A percentile compares a stretch with the other conserved stretches of the same genome.
Conservation (phyloP, 2,888 invertebrate genomes). For the Drosophila sordidapex region DNA sequence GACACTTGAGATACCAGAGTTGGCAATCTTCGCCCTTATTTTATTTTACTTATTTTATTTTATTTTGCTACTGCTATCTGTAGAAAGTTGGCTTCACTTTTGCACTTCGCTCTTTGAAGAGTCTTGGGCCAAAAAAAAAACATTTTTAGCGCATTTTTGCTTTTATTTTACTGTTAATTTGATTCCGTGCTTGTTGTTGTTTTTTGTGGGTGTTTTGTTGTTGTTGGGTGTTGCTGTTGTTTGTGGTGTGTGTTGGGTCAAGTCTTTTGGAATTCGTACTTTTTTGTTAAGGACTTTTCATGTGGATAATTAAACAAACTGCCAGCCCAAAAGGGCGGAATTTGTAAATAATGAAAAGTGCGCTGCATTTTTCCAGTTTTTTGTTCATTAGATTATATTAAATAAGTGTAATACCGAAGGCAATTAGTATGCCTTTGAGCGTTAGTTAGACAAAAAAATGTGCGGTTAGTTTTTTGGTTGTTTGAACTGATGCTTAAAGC, state of each 20-base stretch:
- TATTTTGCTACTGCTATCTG: slow-evolving; percentile 39
- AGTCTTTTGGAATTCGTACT: slow-evolving; percentile 45
- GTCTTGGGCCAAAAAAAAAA: slow-evolving; percentile 24
- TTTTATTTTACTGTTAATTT: slow-evolving; percentile 74
- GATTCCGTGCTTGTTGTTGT: slow-evolving; percentile 52
- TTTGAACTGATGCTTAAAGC: slow-evolving; percentile 30
- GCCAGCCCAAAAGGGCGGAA: slow-evolving; percentile 55
- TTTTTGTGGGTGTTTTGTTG: slow-evolving; percentile 14
- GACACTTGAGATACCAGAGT: slow-evolving; percentile 47
- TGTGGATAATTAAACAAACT: slow-evolving; percentile 79
- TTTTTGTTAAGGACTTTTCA: slow-evolving; percentile 66
- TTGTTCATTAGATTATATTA: slow-evolving; percentile 43
- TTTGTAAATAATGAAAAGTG: slow-evolving; percentile 25
- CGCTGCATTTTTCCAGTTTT: slow-evolving; percentile 25
- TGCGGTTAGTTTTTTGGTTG: slow-evolving; percentile 4
- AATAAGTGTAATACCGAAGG: slow-evolving; percentile 46
- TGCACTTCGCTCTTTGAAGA: slow-evolving; percentile 55
- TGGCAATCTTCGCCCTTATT: slow-evolving; percentile 23
- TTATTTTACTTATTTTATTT: slow-evolving; percentile 12
- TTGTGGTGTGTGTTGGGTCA: slow-evolving; percentile 44
- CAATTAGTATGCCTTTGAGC: slow-evolving; percentile 45
- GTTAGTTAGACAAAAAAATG: slow-evolving; percentile 1
- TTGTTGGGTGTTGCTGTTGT: slow-evolving; percentile 10
- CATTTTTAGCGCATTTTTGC: slow-evolving; percentile 66
- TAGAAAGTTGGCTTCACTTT: slow-evolving; percentile 66